These are phyloP conservation scores for Petroica traversi DNA, from an alignment of 2,113 vertebrate species.

Conservation along the genomic window DNA sequence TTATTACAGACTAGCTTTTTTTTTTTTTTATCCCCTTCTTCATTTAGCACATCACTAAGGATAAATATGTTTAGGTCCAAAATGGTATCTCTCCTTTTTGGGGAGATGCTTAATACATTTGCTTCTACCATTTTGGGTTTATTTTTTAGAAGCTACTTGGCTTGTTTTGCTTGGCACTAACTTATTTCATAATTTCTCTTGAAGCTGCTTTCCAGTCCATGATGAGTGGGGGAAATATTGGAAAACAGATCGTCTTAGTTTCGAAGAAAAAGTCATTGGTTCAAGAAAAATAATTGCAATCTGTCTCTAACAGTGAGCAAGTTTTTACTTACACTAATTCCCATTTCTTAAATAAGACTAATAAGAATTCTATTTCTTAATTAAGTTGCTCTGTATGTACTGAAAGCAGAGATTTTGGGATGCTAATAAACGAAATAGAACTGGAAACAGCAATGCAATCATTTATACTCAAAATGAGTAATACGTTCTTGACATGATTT, in stretches of 20 bases:
- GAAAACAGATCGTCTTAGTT: constrained; percentile 91
- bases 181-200: constrained; percentile 49
- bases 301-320: background rate
- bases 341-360: background rate
- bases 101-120: background rate
- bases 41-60: background rate
- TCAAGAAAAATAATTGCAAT: background rate
- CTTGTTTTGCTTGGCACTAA: constrained; percentile 23
- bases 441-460: background rate
- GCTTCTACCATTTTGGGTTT: background rate
- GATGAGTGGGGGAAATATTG: constrained; percentile 93
- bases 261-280: constrained; percentile 70
- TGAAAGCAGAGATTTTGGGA: background rate
- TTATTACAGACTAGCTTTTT: background rate
- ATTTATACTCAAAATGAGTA: background rate
- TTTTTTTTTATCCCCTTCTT: background rate
- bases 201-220: constrained; percentile 93
- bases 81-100: background rate
- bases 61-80: background rate
- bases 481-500: background rate
- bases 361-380: too few relatives aligned
- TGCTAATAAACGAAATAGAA: constrained; percentile 3
- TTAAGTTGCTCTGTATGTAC: background rate
- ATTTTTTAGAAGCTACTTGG: background rate
- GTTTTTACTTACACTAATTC: background rate